Evolutionary conservation across 2,113 vertebrate species (phyloP).

Genomic region (Callorhinus ursinus): DNA sequence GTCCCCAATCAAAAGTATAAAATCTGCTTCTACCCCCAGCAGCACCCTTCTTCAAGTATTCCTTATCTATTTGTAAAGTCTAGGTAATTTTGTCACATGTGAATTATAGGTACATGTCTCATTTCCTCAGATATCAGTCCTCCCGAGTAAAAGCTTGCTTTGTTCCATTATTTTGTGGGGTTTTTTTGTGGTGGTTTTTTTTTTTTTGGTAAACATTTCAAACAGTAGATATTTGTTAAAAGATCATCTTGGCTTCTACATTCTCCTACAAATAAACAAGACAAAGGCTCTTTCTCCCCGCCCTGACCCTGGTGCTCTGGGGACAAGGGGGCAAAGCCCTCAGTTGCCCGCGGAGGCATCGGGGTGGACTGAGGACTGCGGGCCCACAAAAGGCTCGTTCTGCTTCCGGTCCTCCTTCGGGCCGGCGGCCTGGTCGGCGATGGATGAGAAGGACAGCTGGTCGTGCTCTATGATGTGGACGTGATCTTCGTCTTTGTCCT

Average conservation of each 20-base stretch:
- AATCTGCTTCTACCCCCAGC: constrained; percentile 77
- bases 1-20: constrained; percentile 82
- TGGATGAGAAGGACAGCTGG: constrained; percentile 94
- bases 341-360: constrained; percentile 90
- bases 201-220: constrained; percentile 52
- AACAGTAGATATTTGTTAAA: constrained; percentile 72
- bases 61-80: constrained; percentile 40
- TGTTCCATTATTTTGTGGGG: neutral
- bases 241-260: constrained; percentile 71
- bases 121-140: constrained; percentile 43
- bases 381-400: constrained; percentile 87
- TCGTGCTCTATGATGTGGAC: constrained; percentile 94
- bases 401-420: constrained; percentile 90
- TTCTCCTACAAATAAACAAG: constrained; percentile 57
- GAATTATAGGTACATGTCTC: constrained; percentile 65
- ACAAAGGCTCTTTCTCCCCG: constrained; percentile 60
- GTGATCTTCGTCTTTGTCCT: constrained; percentile 94
- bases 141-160: neutral
- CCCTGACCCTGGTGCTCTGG: constrained; percentile 66
- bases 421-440: constrained; percentile 87
- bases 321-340: constrained; percentile 44
- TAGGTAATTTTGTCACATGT: constrained; percentile 57
- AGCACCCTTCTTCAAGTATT: constrained; percentile 78
- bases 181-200: neutral
- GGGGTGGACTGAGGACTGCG: constrained; percentile 80